Base-by-base conservation (phyloP, 2,797 vertebrate species). In the Tamandua tetradactyla region DNA sequence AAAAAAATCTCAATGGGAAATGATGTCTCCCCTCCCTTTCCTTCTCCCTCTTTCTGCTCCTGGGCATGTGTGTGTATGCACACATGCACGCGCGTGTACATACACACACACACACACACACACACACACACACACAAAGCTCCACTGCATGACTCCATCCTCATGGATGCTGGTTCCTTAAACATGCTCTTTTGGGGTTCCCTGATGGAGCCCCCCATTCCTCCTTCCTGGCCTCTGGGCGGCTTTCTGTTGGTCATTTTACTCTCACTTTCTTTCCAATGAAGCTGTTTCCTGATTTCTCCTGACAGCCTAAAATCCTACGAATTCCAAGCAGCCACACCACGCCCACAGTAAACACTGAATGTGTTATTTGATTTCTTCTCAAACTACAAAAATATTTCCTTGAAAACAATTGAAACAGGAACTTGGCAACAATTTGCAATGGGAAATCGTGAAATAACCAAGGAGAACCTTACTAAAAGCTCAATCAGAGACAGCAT, bases 371-470 rank as follows among this genome's bases (percentile, higher is more conserved):
- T 55, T 81, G 78, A 71, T 93, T 91, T 79, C 66, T 95, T 92
- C 76, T 89, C 4, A 15, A 62, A 89, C 0, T 30, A 64, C 52
- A 69, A 85, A 85, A 91, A 93, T 71, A 95, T 86, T 93, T 94
- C 90, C 85, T 88, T 55, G 5, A 91, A 96, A 97, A 96, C 91
- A 96, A 96, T 89, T 25, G 69, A 82, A 80, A 89, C 64, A 61
- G 76, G 74, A 96, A 94, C 52, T 79, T 96, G 93, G 84, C 71
- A 76, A 74, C 55, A 2, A 62, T 96, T 94, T 85, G 15, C 71
- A 89, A 61, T 47, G 61, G 37, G 90, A 95, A 95, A 93, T 92
- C 93, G 37, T 59, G n/a, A 91, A 96, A 40, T 30, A 30, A 71
- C 89, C 80, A 91, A 89, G 80, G 85, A 78, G 94, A 96, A 74